Evolutionary conservation across 2,797 vertebrate genomes (phyloP).

Genomic region (Triplophysa yarkandensis): DNA sequence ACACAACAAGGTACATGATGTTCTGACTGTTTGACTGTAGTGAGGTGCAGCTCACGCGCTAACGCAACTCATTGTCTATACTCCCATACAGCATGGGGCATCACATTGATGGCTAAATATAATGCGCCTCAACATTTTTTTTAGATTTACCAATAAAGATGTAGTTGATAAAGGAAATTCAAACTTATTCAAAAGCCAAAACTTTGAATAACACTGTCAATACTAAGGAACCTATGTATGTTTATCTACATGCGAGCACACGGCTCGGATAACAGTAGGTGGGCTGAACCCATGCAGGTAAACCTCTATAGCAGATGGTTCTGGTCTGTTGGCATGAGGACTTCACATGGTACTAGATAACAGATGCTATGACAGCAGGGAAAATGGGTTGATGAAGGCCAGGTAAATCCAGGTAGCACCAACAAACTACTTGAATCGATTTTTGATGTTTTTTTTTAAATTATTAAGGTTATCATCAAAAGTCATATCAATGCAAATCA

Average conservation of each 20-base stretch:
- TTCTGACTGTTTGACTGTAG: slow-evolving; percentile 30
- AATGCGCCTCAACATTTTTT: not conserved
- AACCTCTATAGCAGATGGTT: slow-evolving; percentile 14
- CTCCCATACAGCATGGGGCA: not conserved
- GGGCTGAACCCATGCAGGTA: slow-evolving; percentile 5
- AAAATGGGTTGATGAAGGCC: slow-evolving; percentile 9
- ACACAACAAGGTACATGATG: slow-evolving; percentile 38
- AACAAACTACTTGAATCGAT: slow-evolving; percentile 13
- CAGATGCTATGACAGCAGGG: slow-evolving; percentile 43
- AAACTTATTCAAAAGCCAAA: not conserved
- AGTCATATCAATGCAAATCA: not conserved
- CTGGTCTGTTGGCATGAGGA: slow-evolving; percentile 8
- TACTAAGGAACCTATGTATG: too few species aligned
- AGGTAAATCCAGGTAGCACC: slow-evolving; percentile 20
- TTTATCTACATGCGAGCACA: too few species aligned
- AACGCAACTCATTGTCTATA: slow-evolving; percentile 26
- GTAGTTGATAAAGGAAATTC: too few species aligned
- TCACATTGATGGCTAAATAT: not conserved
- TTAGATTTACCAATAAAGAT: not conserved
- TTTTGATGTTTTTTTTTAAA: slow-evolving; percentile 12
- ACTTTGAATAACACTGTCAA: too few species aligned
- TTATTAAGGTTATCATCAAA: not conserved
- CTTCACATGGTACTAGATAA: slow-evolving; percentile 2
- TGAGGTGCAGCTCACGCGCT: slow-evolving; percentile 20
- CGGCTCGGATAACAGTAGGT: too few species aligned